Evolutionary conservation across 2,888 invertebrate species (phyloP).

Genomic region (Oligia latruncula): DNA sequence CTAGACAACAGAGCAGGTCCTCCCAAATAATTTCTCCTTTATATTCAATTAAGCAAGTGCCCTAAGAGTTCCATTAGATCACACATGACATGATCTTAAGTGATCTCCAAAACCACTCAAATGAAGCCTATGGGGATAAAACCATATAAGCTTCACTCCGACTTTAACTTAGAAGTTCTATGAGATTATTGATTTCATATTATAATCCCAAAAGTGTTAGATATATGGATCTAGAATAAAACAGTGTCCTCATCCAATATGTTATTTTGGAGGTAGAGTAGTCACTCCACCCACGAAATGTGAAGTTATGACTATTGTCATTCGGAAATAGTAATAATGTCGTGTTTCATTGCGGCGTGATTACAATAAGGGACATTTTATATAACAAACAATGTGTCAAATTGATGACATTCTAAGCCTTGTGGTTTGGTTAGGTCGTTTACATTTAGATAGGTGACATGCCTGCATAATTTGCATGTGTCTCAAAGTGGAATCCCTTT

Average conservation of each 20-base stretch:
- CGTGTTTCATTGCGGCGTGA: too few relatives aligned
- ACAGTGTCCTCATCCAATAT: too few relatives aligned
- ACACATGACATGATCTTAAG: background rate
- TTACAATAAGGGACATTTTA: background rate
- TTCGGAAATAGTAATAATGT: background rate
- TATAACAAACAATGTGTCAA: background rate
- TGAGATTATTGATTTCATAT: background rate
- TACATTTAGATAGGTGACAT: background rate
- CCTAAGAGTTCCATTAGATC: background rate
- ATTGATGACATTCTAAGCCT: background rate
- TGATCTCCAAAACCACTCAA: constrained; percentile 4
- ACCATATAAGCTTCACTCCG: background rate
- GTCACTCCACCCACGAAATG: background rate
- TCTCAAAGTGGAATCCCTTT: too few relatives aligned
- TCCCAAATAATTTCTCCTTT: background rate
- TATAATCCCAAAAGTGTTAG: background rate
- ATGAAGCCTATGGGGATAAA: background rate
- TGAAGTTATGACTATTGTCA: background rate
- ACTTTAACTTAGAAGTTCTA: background rate
- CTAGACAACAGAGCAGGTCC: background rate
- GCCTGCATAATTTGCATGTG: background rate
- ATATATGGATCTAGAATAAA: background rate
- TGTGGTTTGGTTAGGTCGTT: background rate
- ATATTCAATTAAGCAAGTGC: constrained; percentile 1
- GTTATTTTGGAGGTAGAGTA: background rate